These are phyloP conservation scores for Gryllus bimaculatus DNA, from an alignment of 1,140 invertebrate genomes.

Conservation along the genomic window DNA sequence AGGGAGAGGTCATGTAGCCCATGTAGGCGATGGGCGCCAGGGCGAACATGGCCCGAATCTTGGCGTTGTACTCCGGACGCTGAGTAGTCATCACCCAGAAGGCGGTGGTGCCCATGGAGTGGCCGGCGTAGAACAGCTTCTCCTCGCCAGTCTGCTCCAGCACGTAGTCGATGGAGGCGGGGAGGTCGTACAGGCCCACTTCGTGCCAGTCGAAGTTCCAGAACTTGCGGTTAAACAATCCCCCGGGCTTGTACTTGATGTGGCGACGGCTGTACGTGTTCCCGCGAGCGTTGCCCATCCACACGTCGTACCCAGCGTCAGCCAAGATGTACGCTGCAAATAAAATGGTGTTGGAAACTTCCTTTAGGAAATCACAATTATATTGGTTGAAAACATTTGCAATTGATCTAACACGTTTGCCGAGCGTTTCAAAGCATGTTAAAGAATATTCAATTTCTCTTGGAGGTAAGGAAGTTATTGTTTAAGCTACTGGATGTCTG, in stretches of 20 bases:
- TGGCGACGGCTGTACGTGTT: conserved; percentile 31
- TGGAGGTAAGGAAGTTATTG: no score
- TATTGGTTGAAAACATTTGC: neutral
- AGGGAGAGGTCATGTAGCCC: conserved; percentile 56
- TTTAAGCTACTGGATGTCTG: no score
- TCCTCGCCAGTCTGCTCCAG: conserved; percentile 32
- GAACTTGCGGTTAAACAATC: conserved; percentile 23
- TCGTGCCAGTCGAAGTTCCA: conserved; percentile 43
- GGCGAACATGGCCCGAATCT: conserved; percentile 48
- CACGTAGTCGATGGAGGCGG: conserved; percentile 47
- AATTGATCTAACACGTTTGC: neutral
- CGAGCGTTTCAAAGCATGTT: neutral
- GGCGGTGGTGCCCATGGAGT: conserved; percentile 52
- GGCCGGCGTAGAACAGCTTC: conserved; percentile 48
- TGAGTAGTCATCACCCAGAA: conserved; percentile 42
- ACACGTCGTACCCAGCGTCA: conserved; percentile 42
- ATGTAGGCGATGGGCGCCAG: conserved; percentile 68
- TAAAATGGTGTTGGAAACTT: neutral
- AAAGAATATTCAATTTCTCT: neutral
- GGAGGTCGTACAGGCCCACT: conserved; percentile 45
- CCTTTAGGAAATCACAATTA: neutral
- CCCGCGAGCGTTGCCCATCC: conserved; percentile 41
- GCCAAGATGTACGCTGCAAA: conserved; percentile 28
- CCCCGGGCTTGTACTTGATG: conserved; percentile 24
- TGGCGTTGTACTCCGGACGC: conserved; percentile 41